Conservation (phyloP, 2,113 vertebrate species). For the Urocolius indicus region DNA sequence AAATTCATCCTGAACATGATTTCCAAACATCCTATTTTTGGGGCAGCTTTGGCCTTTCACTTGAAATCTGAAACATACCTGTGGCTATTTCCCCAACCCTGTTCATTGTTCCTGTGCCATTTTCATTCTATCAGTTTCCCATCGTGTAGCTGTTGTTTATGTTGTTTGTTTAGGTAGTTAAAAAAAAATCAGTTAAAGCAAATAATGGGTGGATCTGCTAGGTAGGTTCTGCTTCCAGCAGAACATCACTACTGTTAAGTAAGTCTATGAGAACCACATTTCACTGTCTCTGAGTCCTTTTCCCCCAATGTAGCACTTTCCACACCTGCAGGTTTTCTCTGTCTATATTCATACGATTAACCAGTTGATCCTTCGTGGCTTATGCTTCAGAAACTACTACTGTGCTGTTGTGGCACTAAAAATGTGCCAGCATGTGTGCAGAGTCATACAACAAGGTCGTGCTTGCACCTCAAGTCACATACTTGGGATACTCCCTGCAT, state of each 20-base stretch:
- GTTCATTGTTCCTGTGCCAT: not conserved
- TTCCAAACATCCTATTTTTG: not conserved
- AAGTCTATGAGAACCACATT: not conserved
- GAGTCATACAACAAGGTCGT: accelerated
- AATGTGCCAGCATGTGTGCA: not conserved
- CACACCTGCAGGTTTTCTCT: not conserved
- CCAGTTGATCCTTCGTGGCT: not conserved
- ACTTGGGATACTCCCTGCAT: not conserved
- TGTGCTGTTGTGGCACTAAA: not conserved
- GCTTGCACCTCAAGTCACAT: accelerated
- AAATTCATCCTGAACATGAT: not conserved
- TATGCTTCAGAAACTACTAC: not conserved
- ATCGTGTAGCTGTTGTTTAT: not conserved
- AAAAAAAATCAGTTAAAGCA: not conserved
- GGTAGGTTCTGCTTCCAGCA: not conserved
- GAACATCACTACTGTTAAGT: not conserved
- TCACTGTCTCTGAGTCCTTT: not conserved
- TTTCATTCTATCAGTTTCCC: not conserved
- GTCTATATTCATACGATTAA: not conserved
- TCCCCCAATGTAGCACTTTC: not conserved
- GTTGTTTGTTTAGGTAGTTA: not conserved
- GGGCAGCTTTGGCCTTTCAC: not conserved
- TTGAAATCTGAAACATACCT: not conserved
- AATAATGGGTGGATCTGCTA: not conserved
- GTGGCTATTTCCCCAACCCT: not conserved